These are phyloP conservation scores for Noturus placidus DNA, from an alignment of 2,113 vertebrate species.

Conservation along the genomic window DNA sequence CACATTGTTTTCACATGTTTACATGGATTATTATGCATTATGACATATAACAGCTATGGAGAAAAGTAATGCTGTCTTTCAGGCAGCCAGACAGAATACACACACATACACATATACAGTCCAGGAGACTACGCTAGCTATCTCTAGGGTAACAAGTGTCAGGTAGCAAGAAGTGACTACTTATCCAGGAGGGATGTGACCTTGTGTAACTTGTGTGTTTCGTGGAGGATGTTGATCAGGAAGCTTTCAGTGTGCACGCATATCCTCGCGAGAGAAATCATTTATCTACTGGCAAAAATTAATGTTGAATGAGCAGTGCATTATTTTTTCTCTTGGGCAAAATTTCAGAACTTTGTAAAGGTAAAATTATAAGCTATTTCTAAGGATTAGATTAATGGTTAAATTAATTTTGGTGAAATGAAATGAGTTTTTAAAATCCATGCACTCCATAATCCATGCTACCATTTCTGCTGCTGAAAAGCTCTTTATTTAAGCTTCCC, in stretches of 20 bases:
- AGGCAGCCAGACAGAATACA: not conserved
- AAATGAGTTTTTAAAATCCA: not conserved
- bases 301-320: not conserved
- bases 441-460: not conserved
- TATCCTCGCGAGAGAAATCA: not conserved
- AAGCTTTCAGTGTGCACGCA: not conserved
- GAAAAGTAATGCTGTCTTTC: not conserved
- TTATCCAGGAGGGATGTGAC: constrained; percentile 29
- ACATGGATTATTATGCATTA: not conserved
- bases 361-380: not conserved
- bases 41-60: not conserved
- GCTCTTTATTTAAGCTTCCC: not conserved
- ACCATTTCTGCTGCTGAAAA: not conserved
- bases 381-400: not conserved
- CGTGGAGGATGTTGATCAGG: not conserved
- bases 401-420: not conserved
- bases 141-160: constrained; percentile 1
- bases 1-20: not conserved
- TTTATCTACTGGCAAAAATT: not conserved
- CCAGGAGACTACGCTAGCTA: not conserved
- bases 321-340: not conserved
- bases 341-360: not conserved
- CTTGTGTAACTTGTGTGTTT: not conserved
- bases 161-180: constrained; percentile 17
- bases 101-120: not conserved